Evolutionary conservation across 2,113 vertebrate genomes (phyloP).

Genomic region (Sebastes fasciatus): DNA sequence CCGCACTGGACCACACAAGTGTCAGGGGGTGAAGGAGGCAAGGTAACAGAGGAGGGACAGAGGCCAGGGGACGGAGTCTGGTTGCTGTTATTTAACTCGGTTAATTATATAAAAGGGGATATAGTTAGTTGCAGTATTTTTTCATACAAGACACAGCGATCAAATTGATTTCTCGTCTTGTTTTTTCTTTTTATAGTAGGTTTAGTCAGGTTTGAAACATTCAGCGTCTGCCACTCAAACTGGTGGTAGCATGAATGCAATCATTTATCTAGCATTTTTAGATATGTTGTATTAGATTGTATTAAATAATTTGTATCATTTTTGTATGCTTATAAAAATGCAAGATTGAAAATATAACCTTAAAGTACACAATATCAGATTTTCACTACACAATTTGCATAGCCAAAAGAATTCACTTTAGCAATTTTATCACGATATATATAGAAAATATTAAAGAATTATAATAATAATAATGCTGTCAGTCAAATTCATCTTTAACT

Average conservation of each 20-base stretch:
- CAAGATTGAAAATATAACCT: constrained; percentile 11
- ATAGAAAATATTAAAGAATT: too few relatives aligned
- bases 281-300: too few relatives aligned
- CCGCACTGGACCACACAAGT: constrained; percentile 53
- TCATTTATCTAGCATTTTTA: not conserved
- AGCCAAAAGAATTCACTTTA: too few relatives aligned
- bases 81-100: not conserved
- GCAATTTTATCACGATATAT: too few relatives aligned
- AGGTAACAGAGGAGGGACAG: constrained; percentile 10
- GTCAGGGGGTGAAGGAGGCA: constrained; percentile 28
- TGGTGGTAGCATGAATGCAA: not conserved
- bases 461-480: too few relatives aligned
- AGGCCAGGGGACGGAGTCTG: not conserved
- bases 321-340: not conserved
- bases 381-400: too few relatives aligned
- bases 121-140: not conserved
- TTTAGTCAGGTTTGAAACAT: constrained; percentile 14
- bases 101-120: not conserved
- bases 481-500: too few relatives aligned
- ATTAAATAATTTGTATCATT: not conserved
- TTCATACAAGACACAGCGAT: not conserved
- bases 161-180: not conserved
- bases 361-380: not conserved
- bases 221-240: not conserved
- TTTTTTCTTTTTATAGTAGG: not conserved